Base-by-base conservation (phyloP, 2,113 vertebrate genomes). In the Silurus meridionalis region DNA sequence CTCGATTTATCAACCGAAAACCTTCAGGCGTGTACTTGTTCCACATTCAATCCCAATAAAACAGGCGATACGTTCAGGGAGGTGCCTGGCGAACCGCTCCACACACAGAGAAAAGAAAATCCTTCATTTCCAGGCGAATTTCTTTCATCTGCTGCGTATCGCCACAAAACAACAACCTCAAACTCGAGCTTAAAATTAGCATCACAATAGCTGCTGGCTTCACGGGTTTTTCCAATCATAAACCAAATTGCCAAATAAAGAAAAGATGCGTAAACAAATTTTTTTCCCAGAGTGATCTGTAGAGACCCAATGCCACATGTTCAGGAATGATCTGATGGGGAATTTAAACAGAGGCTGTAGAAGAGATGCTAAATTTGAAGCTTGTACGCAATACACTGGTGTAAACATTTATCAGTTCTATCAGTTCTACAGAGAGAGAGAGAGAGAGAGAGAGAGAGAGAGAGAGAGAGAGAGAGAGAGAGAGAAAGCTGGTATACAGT, bases 251-350 rank as follows among this genome's bases (percentile, higher is more conserved):
- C 71, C 37, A 67, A 81, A 80, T 83, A 72, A 67, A 79, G 28
- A n/a, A 23, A 28, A 79, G 83, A 69, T 83, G 52, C 55, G 55
- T 88, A 85, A 87, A 84, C 82, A 71, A 52, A 25, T 74, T 19
- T 58, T 83, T 72, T 21, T 4, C 25, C 46, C 63, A 82, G 83
- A 91, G 81, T 90, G 91, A 91, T 91, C 87, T 78, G 87, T 85
- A 89, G 71, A 85, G 60, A 21, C 86, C 92, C 74, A 92, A 93
- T 93, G 91, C 90, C 92, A 82, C 80, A 46, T 82, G 21, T 52
- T 66, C 48, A 93, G 8, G 37, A 28, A 83, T 8, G 8, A 15
- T 17, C 25, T 14, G 37, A 71, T 15, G 74, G 74, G 13, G 13
- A 55, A 48, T 8, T 9, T 55, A 23, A n/a, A 14, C 74, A n/a